Percentiles rank a stretch among this genome's conserved stretches.
Evolutionary conservation across 2,113 vertebrate species (phyloP).

Genomic region (Cavia aperea): DNA sequence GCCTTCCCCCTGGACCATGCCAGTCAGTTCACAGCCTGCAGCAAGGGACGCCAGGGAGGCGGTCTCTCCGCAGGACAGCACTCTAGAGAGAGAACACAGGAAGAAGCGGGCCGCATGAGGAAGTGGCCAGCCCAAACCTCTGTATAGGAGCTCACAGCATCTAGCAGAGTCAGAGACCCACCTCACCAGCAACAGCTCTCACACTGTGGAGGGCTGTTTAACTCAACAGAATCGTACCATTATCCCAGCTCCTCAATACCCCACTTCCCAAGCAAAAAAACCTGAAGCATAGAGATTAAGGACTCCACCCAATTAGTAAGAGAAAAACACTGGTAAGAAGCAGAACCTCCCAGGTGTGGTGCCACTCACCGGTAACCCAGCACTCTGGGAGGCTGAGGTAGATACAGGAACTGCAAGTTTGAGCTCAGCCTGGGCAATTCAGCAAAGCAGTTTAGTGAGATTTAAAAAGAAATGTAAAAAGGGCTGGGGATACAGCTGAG

Average conservation of each 20-base stretch:
- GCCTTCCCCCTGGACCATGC: constrained; percentile 14
- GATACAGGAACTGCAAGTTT: background rate
- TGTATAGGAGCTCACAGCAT: background rate
- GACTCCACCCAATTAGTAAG: background rate
- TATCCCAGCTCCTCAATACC: background rate
- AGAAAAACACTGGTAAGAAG: background rate
- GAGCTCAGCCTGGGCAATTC: background rate
- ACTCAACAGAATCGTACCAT: background rate
- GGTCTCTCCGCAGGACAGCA: background rate
- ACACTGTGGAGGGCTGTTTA: background rate
- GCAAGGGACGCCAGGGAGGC: background rate
- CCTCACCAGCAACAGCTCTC: background rate
- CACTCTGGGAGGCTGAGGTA: background rate
- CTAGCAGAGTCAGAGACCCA: rapidly evolving
- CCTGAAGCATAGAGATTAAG: background rate
- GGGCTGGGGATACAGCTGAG: background rate
- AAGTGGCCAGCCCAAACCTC: background rate
- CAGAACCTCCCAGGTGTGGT: background rate
- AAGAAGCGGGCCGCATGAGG: background rate
- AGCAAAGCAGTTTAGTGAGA: background rate
- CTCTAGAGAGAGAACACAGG: constrained; percentile 19
- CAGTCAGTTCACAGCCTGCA: background rate
- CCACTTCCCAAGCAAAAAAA: background rate
- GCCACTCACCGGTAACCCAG: background rate
- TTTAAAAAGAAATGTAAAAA: background rate